Conservation (phyloP, 2,113 vertebrate genomes). For the Poecilia latipinna region DNA sequence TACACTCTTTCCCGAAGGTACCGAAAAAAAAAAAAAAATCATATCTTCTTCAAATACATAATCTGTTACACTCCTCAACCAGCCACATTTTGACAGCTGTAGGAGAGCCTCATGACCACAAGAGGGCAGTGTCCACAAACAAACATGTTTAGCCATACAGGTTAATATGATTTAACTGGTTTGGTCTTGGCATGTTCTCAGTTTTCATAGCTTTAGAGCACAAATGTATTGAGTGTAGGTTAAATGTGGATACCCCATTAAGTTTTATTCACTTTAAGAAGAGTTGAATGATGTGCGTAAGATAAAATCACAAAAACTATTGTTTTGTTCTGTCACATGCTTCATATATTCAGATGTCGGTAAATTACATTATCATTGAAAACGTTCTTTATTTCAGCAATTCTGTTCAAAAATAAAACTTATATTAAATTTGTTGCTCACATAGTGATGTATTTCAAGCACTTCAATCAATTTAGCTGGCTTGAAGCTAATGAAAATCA, state of each 20-base stretch:
- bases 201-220: too few relatives aligned
- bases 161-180: background rate
- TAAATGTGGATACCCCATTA: background rate
- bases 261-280: background rate
- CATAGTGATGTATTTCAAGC: too few relatives aligned
- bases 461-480: too few relatives aligned
- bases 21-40: background rate
- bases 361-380: too few relatives aligned
- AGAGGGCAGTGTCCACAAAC: conserved; percentile 61
- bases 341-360: background rate
- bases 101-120: conserved; percentile 31
- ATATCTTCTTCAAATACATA: conserved; percentile 12
- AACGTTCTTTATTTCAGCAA: too few relatives aligned
- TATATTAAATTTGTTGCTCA: too few relatives aligned
- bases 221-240: background rate
- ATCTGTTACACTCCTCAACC: background rate
- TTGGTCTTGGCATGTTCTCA: too few relatives aligned
- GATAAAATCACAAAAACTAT: too few relatives aligned
- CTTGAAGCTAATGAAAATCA: too few relatives aligned
- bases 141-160: background rate
- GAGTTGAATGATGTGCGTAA: background rate
- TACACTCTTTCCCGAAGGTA: conserved; percentile 80
- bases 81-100: background rate
- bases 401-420: too few relatives aligned
- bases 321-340: background rate